phyloP scores from a whole-genome alignment of 2,888 invertebrate genomes.

The Ophion obscuratus region DNA sequence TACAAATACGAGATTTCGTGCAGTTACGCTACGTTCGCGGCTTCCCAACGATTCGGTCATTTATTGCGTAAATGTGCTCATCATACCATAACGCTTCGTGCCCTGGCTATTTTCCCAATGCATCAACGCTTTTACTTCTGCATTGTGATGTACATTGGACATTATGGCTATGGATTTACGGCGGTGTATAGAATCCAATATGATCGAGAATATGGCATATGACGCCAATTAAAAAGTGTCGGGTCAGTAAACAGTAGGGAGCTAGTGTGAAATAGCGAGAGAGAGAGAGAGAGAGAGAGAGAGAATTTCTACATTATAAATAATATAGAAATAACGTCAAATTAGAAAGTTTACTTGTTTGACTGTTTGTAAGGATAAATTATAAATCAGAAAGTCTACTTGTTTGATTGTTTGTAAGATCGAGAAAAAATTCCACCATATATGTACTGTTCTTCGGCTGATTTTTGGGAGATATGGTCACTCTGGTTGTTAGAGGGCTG shows the following conservation, averaged over 20 bases:
- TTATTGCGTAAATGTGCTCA: conserved; percentile 56
- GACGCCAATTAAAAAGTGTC: conserved; percentile 61
- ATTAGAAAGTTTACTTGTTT: no score
- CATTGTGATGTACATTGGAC: neutral
- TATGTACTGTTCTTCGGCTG: no score
- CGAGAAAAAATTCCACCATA: no score
- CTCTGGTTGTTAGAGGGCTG: no score
- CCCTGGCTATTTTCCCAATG: conserved; percentile 33
- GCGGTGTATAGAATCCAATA: conserved; percentile 19
- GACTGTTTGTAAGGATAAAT: no score
- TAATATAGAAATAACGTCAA: no score
- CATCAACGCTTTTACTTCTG: conserved; percentile 23
- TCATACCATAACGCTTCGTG: conserved; percentile 57
- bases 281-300: conserved; percentile 3
- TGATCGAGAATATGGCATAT: conserved; percentile 52
- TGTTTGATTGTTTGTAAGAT: no score
- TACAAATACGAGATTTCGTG: conserved; percentile 22
- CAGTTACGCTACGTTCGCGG: conserved; percentile 29
- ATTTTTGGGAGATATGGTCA: no score
- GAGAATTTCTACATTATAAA: neutral
- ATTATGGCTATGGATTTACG: neutral
- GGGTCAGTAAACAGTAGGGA: conserved; percentile 54
- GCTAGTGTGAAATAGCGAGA: conserved; percentile 30
- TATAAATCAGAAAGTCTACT: no score
- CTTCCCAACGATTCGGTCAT: conserved; percentile 45